Base-by-base conservation (phyloP, 2,113 vertebrate species). In the Cryptotis parvus region DNA sequence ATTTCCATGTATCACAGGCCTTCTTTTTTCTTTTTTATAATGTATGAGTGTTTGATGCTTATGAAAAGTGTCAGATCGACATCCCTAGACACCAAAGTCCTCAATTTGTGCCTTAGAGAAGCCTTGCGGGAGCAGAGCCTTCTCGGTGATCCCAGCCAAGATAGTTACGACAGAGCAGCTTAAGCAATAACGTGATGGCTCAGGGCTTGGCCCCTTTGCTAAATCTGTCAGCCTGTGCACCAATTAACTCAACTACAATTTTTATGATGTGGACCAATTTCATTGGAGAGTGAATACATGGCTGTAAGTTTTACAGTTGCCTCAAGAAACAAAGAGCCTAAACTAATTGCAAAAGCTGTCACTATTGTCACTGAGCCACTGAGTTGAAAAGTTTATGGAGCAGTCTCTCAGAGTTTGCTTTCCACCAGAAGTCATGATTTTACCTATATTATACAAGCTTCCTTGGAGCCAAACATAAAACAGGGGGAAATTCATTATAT, bases 311-410 rank as follows among this genome's bases (percentile, higher is more conserved):
- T 94, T 89, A 92, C 76, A 92, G 81, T 78, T 39, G 83, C 92
- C 90, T 93, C 86, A 86, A 96, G 94, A 94, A 94, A 86, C 66
- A 84, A 94, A 96, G 29, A 83, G 68, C n/a, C 81, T 81, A 94
- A 90, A 93, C 83, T 96, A 96, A 96, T 92, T 93, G 88, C 90
- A 94, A 92, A 96, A 94, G 41, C 93, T 96, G 95, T 90, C 93
- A 89, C 72, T 66, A 27, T 15, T 87, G 58, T 90, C 93, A 94
- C 31, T 49, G 90, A 94, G 72, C 45, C 79, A 86, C 22, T 77
- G 85, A 83, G 86, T 89, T 93, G 84, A 92, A 94, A 92, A 89
- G 92, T 92, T 95, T 93, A 91, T 87, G 72, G 5, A 94, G 26
- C 9, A 45, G 70, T 52, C 45, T 90, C 35, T 93, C 12, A 4